These are phyloP conservation scores for Morpho deidamia DNA, from an alignment of 2,888 invertebrate species.

Conservation along the genomic window DNA sequence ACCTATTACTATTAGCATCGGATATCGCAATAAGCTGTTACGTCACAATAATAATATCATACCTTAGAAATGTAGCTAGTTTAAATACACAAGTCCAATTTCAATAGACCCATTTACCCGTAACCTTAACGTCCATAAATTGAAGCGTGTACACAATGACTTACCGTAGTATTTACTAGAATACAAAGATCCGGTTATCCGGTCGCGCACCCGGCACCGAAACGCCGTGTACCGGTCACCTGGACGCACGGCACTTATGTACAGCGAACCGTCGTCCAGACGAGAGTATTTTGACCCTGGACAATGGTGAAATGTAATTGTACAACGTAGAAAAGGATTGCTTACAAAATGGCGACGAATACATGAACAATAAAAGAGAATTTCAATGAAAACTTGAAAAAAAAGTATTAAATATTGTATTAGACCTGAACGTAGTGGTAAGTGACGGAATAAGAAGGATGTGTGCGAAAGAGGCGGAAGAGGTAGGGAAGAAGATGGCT, in stretches of 20 bases:
- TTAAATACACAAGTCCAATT: neutral
- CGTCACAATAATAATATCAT: too few relatives aligned
- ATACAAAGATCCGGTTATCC: conserved; percentile 84
- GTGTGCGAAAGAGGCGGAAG: too few relatives aligned
- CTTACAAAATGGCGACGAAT: neutral
- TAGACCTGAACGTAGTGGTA: too few relatives aligned
- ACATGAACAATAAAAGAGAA: neutral
- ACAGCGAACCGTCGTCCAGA: conserved; percentile 89
- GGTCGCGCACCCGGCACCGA: conserved; percentile 89
- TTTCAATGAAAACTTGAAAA: conserved; percentile 1
- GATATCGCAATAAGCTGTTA: too few relatives aligned
- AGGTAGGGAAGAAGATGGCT: too few relatives aligned
- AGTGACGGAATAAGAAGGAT: too few relatives aligned
- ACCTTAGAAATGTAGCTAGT: too few relatives aligned
- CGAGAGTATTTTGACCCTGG: conserved; percentile 83
- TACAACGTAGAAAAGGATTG: conserved; percentile 4
- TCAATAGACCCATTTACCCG: conserved; percentile 1
- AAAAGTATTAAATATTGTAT: too few relatives aligned
- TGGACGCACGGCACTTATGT: conserved; percentile 88
- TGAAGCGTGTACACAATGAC: conserved; percentile 34
- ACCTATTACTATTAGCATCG: too few relatives aligned
- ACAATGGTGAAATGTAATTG: conserved; percentile 7
- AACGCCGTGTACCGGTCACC: conserved; percentile 89
- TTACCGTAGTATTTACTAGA: conserved; percentile 84
- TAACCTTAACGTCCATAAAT: neutral